Evolutionary conservation across 2,797 vertebrate genomes (phyloP), one percentile per base, ranked within the genome.

Genomic region (Ctenopoma kingsleyae): DNA sequence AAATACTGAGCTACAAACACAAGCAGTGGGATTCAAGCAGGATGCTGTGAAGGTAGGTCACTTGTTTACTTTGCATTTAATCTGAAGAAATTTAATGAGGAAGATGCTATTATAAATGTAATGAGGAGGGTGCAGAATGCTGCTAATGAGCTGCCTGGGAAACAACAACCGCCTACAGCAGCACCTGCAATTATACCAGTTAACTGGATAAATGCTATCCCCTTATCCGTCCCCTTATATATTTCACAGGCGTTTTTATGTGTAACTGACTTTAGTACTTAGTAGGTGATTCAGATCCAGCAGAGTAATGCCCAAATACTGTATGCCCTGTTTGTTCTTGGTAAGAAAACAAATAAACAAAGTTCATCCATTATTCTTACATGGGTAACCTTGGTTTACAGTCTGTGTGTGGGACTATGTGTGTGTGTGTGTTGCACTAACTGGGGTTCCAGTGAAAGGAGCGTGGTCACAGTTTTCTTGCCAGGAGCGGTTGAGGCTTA

Each of bases 401-500:
- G 27, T 38, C 15, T 50, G 23, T 61, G 17, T 50, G 23, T 61
- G 61, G 19, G 2, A 46, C 20, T 1, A 16, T 60, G 35, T 49
- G n/a, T 58, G 35, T 49, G n/a, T 58, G 55, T 69, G 58, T 69
- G 43, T 49, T 82, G 71, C 22, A 86, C 96, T 96, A 83, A 99
- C 98, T 52, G 98, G 97, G 3, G 96, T 97, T 38, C 98, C 98
- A 3, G 96, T 96, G 11, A 99, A 99, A 60, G 97, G 96, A 48
- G 95, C 95, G 0, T 99, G 98, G 83, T 99, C 98, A 25, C 98
- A 99, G 90, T 99, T 99, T 91, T 99, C 98, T 86, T 99, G 97
- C 98, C 98, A 99, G 72, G 98, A 99, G 75, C 97, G 96, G 88
- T 98, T 98, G 93, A 99, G 97, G 86, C 97, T 99, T 80, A 98